These are phyloP conservation scores for Oncorhynchus nerka DNA, from an alignment of 2,113 vertebrate species.

Conservation along the genomic window DNA sequence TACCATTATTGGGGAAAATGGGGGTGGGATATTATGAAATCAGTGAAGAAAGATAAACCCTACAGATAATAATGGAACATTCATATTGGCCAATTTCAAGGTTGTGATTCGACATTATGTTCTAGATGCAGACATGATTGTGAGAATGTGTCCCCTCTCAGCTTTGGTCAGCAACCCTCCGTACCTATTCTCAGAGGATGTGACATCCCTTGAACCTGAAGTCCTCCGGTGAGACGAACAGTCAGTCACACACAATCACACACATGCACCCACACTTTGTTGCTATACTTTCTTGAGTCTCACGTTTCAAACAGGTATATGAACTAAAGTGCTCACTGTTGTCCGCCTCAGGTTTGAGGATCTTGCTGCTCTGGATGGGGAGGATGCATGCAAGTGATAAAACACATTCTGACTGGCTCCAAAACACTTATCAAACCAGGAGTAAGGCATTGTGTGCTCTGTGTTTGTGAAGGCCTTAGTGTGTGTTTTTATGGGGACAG, in stretches of 20 bases:
- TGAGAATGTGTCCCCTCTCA: conserved; percentile 72
- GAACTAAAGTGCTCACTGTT: neutral
- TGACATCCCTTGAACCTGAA: conserved; percentile 84
- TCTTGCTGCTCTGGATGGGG: conserved; percentile 84
- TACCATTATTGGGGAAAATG: conserved; percentile 48
- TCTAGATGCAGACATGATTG: conserved; percentile 68
- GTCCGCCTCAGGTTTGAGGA: conserved; percentile 83
- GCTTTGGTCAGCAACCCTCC: conserved; percentile 92
- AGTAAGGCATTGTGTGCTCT: conserved; percentile 70
- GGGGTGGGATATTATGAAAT: neutral
- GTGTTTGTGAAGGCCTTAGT: neutral
- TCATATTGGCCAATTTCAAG: neutral
- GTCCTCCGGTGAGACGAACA: conserved; percentile 74
- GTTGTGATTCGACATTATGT: conserved; percentile 16
- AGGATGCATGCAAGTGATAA: conserved; percentile 82
- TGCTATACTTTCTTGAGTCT: too few relatives aligned
- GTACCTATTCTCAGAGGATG: conserved; percentile 86
- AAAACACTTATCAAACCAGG: conserved; percentile 75
- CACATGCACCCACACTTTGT: too few relatives aligned
- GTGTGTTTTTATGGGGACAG: neutral
- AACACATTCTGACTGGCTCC: conserved; percentile 81
- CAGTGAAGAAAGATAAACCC: neutral
- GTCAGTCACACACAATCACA: neutral
- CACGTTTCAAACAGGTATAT: neutral
- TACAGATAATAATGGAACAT: too few relatives aligned